These are phyloP conservation scores for Onychorhynchus coronatus DNA, from an alignment of 2,113 vertebrate species.

Conservation along the genomic window DNA sequence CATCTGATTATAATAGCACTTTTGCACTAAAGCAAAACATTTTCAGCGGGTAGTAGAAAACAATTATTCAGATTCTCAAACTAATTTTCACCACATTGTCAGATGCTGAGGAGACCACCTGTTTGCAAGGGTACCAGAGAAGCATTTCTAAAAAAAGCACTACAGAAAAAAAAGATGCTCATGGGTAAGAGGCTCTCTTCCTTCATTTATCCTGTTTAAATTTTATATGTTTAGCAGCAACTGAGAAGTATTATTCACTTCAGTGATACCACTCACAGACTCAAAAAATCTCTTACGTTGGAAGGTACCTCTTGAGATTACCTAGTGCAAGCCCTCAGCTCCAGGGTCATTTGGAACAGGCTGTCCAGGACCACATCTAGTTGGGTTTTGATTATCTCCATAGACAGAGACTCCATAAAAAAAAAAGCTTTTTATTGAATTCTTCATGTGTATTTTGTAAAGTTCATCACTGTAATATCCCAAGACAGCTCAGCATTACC, in stretches of 20 bases:
- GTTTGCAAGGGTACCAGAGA: not conserved
- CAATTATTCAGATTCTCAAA: not conserved
- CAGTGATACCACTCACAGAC: not conserved
- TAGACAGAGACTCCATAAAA: not conserved
- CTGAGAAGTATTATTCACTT: not conserved
- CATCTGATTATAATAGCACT: not conserved
- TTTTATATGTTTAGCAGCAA: not conserved
- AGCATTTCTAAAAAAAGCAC: not conserved
- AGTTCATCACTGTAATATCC: not conserved
- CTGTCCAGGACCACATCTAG: accelerated
- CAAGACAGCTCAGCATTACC: not conserved
- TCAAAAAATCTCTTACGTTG: not conserved
- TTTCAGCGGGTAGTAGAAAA: not conserved
- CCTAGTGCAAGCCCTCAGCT: not conserved
- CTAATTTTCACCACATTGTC: not conserved
- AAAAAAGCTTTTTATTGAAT: not conserved
- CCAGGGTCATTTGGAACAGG: not conserved
- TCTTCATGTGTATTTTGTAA: not conserved
- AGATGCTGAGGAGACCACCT: not conserved
- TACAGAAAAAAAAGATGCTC: accelerated
- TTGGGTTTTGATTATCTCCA: not conserved
- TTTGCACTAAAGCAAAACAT: not conserved
- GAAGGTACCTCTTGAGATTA: not conserved
- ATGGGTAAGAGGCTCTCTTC: not conserved
- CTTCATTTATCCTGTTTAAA: not conserved